These are phyloP conservation scores for Oryzias javanicus DNA, from an alignment of 2,113 vertebrate species.

Conservation along the genomic window DNA sequence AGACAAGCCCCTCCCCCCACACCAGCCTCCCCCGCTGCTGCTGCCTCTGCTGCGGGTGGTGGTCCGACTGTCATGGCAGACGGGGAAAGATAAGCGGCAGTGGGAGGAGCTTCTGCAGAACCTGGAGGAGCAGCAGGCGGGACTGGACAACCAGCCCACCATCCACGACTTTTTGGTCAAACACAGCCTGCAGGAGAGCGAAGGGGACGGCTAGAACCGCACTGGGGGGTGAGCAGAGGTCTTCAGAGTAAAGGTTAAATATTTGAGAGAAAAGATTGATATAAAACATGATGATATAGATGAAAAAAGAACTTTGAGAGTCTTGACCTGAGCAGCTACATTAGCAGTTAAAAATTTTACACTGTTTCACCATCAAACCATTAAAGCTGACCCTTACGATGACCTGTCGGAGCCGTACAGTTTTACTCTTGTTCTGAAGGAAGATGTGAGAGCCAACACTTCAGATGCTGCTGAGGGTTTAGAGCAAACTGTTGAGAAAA, in stretches of 20 bases:
- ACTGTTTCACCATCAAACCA: too few species aligned
- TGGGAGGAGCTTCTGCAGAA: slow-evolving; percentile 84
- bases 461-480: too few species aligned
- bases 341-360: too few species aligned
- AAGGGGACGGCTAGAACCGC: slow-evolving; percentile 35
- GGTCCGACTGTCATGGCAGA: slow-evolving; percentile 88
- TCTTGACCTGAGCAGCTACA: too few species aligned
- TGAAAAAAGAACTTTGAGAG: too few species aligned
- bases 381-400: too few species aligned
- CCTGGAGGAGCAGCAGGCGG: slow-evolving; percentile 77
- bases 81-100: slow-evolving; percentile 85
- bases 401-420: too few species aligned
- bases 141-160: slow-evolving; percentile 76
- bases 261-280: not conserved
- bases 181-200: slow-evolving; percentile 77
- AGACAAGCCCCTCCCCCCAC: slow-evolving; percentile 21
- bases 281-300: too few species aligned
- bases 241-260: slow-evolving; percentile 2
- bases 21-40: slow-evolving; percentile 74
- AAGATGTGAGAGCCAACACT: too few species aligned
- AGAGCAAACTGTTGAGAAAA: too few species aligned
- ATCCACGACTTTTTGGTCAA: slow-evolving; percentile 88
- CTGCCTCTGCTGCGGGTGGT: slow-evolving; percentile 84
- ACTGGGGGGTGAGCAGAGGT: not conserved
- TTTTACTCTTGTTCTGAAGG: too few species aligned